A percentile compares a stretch with the other conserved stretches of the same genome.
phyloP scores from a whole-genome alignment of 2,888 invertebrate species.

The Ormyrus thymus region DNA sequence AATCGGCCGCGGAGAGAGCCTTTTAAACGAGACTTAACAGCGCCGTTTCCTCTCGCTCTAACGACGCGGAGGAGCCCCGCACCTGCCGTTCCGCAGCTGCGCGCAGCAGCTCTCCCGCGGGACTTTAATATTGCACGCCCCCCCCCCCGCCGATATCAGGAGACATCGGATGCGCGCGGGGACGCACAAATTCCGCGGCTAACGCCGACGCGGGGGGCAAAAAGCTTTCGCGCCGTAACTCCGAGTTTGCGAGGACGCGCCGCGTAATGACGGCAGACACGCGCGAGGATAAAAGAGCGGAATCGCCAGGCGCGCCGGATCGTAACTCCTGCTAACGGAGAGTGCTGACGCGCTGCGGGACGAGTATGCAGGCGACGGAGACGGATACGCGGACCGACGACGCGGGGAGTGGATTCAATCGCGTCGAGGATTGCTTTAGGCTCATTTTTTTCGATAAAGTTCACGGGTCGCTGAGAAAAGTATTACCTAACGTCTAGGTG shows the following conservation, averaged over 20 bases:
- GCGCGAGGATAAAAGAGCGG: constrained; percentile 55
- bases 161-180: constrained; percentile 42
- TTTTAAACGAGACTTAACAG: constrained; percentile 39
- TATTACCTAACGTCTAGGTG: too few relatives aligned
- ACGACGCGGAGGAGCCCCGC: not conserved
- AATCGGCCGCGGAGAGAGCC: constrained; percentile 28
- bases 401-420: not conserved
- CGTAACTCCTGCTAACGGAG: constrained; percentile 72
- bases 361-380: not conserved
- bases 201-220: constrained; percentile 59
- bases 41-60: not conserved
- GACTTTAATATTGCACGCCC: not conserved
- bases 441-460: too few relatives aligned
- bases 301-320: constrained; percentile 62
- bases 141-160: not conserved
- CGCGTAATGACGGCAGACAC: constrained; percentile 47
- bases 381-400: not conserved
- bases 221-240: constrained; percentile 73
- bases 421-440: too few relatives aligned
- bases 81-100: constrained; percentile 28
- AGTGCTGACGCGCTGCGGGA: constrained; percentile 65
- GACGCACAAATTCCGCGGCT: constrained; percentile 41
- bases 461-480: too few relatives aligned
- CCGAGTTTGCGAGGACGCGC: constrained; percentile 63
- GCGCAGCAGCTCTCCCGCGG: constrained; percentile 1